A percentile compares a stretch with the other conserved stretches of the same genome.
phyloP scores from a whole-genome alignment of 2,113 vertebrate species.

The Mungos mungo region DNA sequence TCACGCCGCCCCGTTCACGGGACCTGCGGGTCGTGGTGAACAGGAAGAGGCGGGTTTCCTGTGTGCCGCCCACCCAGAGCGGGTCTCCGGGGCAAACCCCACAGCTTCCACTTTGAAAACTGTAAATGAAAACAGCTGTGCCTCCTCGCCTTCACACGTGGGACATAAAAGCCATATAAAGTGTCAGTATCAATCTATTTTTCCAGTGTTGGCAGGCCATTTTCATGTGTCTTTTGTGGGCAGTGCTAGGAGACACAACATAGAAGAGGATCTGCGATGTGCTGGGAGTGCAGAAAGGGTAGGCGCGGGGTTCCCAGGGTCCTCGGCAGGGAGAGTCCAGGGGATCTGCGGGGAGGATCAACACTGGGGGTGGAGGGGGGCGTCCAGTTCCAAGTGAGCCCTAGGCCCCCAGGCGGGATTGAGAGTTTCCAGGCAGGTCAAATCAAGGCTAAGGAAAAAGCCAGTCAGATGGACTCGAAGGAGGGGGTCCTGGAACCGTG shows the following conservation, averaged over 20 bases:
- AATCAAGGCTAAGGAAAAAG: neutral
- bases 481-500: neutral
- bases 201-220: neutral
- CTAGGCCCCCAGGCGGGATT: neutral
- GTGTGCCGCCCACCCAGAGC: conserved; percentile 49
- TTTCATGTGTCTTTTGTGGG: conserved; percentile 15
- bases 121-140: conserved; percentile 40
- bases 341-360: neutral
- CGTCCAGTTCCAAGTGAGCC: neutral
- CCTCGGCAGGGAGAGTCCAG: neutral
- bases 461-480: neutral
- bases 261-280: neutral
- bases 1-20: neutral
- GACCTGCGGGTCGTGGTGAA: neutral
- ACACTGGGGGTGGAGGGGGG: too few relatives aligned
- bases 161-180: conserved; percentile 7
- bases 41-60: conserved; percentile 65
- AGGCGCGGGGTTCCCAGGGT: fast-evolving
- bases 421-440: neutral
- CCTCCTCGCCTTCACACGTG: conserved; percentile 37
- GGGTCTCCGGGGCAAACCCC: conserved; percentile 67
- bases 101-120: conserved; percentile 49
- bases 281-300: neutral
- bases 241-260: neutral
- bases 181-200: neutral